Base-by-base conservation (phyloP, 2,113 vertebrate genomes). In the Myotis davidii region DNA sequence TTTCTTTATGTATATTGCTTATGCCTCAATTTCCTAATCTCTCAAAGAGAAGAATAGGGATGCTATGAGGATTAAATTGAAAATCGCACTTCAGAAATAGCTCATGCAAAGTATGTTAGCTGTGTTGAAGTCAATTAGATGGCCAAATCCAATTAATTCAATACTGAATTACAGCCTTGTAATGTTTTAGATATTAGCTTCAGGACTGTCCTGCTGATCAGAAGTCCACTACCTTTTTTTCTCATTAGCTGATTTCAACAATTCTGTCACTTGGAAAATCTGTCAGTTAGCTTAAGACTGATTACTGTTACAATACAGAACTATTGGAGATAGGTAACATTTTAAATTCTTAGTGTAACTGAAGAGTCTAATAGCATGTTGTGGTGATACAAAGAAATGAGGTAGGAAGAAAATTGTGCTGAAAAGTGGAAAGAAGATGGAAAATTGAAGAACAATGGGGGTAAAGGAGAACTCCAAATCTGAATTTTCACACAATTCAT, bases 271-370 rank as follows among this genome's bases (percentile, higher is more conserved):
- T 94, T 64, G 20, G 39, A 77, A 89, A 85, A 88, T 93, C 50
- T 73, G 61, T 93, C 70, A 67, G 34, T 96, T 91, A 67, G 16
- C 34, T 29, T 84, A 74, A 54, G 42, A 54, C 45, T 20, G 13
- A 74, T 89, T 73, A 85, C 70, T 67, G 13, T 74, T 93, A 76
- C 23, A 91, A 95, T 64, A 61, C 94, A 50, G n/a, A 67, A 34
- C 10, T 48, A 4, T 45, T 45, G 48, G 39, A 9, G 4, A 81
- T n/a, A 90, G 8, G 20, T 79, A 70, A 76, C n/a, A 64, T 18
- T 70, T 79, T 27, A 67, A n/a, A 50, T 52, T 9, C 32, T 79
- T 45, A 20, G 17, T 64, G 27, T 83, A 69, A 92, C 56, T 39
- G 21, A 89, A 54, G 34, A 45, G 34, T 61, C 45, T 48, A 29